These are phyloP conservation scores for Steatocranus sp. DNA, from an alignment of 2,797 vertebrate genomes.

Conservation along the genomic window DNA sequence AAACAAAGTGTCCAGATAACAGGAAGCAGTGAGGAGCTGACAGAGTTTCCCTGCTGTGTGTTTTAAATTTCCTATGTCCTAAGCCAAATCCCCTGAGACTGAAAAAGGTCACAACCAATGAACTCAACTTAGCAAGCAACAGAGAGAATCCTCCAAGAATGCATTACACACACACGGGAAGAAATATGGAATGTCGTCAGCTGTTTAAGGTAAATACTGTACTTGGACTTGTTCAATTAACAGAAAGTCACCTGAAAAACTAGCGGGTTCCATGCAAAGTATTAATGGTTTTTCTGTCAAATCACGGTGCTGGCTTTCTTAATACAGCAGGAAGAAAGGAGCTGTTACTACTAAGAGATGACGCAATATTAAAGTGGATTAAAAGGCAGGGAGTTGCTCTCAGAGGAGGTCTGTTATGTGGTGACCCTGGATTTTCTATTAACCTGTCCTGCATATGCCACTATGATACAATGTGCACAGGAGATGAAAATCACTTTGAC, in stretches of 20 bases:
- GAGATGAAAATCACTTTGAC: not conserved
- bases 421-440: conserved; percentile 47
- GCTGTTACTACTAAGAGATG: conserved; percentile 12
- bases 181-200: conserved; percentile 51
- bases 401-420: conserved; percentile 55
- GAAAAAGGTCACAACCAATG: conserved; percentile 36
- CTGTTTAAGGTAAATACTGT: conserved; percentile 45
- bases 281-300: conserved; percentile 1
- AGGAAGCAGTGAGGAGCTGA: not conserved
- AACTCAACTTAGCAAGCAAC: conserved; percentile 58
- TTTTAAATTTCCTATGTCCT: conserved; percentile 36
- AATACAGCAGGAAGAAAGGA: not conserved
- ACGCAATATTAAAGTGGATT: conserved; percentile 47
- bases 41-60: conserved; percentile 8
- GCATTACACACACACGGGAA: conserved; percentile 54
- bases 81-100: conserved; percentile 22
- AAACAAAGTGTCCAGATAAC: conserved; percentile 8
- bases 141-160: conserved; percentile 59
- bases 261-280: not conserved
- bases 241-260: conserved; percentile 17
- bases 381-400: conserved; percentile 20
- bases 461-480: not conserved
- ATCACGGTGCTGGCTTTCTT: not conserved
- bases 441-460: conserved; percentile 24
- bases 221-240: conserved; percentile 48